These are phyloP conservation scores for Tenthredo livida DNA, from an alignment of 2,888 invertebrate species.

Conservation along the genomic window DNA sequence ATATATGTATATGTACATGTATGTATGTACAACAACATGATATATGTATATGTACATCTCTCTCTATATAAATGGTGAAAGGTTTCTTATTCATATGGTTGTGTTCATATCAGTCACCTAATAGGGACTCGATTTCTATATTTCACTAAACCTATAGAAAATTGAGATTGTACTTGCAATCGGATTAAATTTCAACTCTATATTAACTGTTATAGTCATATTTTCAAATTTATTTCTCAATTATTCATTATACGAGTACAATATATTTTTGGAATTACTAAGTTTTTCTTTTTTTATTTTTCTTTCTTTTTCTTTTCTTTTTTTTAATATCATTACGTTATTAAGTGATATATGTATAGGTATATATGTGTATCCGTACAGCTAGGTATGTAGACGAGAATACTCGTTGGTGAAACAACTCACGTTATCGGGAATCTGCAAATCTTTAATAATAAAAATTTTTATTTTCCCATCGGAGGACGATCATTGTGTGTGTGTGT, in stretches of 20 bases:
- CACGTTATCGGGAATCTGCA: neutral
- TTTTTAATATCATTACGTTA: neutral
- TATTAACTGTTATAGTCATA: constrained; percentile 5
- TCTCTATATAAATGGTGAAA: constrained; percentile 12
- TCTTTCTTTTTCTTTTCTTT: neutral
- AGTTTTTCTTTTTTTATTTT: neutral
- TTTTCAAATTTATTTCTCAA: constrained; percentile 21
- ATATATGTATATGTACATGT: neutral
- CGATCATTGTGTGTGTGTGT: no score
- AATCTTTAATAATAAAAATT: neutral
- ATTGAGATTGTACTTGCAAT: constrained; percentile 52
- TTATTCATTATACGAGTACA: neutral
- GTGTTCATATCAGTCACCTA: constrained; percentile 41
- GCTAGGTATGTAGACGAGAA: neutral
- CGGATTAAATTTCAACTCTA: neutral
- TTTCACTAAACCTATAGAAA: constrained; percentile 17
- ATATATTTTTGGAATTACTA: neutral
- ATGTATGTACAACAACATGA: neutral
- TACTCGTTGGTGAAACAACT: neutral
- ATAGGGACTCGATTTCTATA: constrained; percentile 24
- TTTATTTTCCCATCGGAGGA: no score
- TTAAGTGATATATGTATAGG: neutral
- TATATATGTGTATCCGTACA: neutral
- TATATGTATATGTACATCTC: constrained; percentile 22
- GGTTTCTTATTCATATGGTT: constrained; percentile 22